These are phyloP conservation scores for Phyllotreta striolata DNA, from an alignment of 2,888 invertebrate genomes.

Conservation along the genomic window DNA sequence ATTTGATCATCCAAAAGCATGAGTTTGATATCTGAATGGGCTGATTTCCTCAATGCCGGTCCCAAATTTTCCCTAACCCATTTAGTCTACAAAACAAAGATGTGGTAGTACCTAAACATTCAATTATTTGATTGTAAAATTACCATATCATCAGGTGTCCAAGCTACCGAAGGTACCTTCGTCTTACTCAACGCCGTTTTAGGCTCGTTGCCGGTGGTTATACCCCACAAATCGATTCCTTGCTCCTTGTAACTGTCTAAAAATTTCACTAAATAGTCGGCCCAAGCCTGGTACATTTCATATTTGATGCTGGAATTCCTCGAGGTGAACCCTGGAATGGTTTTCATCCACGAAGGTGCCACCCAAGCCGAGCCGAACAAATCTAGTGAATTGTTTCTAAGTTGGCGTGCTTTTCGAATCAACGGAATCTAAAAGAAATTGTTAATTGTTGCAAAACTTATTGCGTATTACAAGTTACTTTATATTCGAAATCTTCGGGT, in stretches of 20 bases:
- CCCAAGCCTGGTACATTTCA: slow-evolving; percentile 76
- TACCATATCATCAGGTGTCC: slow-evolving; percentile 2
- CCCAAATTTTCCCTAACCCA: slow-evolving; percentile 79
- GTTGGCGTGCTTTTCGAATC: slow-evolving; percentile 48
- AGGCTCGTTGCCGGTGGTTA: slow-evolving; percentile 55
- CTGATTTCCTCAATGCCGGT: slow-evolving; percentile 69
- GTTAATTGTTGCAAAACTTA: no score
- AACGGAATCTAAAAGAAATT: slow-evolving; percentile 51
- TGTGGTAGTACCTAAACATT: no score
- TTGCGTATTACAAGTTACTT: slow-evolving; percentile 9
- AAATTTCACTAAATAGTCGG: slow-evolving; percentile 83
- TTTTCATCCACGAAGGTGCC: slow-evolving; percentile 66
- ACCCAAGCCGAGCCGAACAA: slow-evolving; percentile 70
- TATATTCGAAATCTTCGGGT: slow-evolving; percentile 66
- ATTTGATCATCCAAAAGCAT: slow-evolving; percentile 75
- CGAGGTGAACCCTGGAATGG: slow-evolving; percentile 50
- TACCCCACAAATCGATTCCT: slow-evolving; percentile 77
- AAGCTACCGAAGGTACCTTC: slow-evolving; percentile 35
- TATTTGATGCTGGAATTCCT: slow-evolving; percentile 33
- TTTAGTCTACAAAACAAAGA: slow-evolving; percentile 61
- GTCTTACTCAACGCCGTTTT: slow-evolving; percentile 32
- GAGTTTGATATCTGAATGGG: slow-evolving; percentile 70
- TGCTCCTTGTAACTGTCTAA: slow-evolving; percentile 76
- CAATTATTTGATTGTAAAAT: no score
- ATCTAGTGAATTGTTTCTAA: slow-evolving; percentile 47